Evolutionary conservation across 1,140 invertebrate species (phyloP).

Genomic region (Olivierus martensii): DNA sequence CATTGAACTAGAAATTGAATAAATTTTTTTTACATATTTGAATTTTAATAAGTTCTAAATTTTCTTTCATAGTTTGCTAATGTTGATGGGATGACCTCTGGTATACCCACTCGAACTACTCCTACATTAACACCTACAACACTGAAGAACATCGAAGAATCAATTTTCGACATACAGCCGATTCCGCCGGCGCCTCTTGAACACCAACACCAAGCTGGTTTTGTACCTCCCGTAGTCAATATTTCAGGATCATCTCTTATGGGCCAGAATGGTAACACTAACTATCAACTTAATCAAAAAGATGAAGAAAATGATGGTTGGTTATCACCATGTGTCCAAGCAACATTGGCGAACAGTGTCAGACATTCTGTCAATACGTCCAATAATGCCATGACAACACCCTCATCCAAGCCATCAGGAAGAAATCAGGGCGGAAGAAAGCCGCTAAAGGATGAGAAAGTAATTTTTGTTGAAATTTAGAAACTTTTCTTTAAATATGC

Average conservation of each 20-base stretch:
- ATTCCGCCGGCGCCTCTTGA: conserved; percentile 33
- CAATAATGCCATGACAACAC: no score
- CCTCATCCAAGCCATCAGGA: conserved; percentile 12
- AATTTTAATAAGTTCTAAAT: background rate
- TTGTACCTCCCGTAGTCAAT: conserved; percentile 62
- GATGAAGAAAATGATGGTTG: background rate
- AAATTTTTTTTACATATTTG: conserved; percentile 6
- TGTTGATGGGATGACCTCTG: conserved; percentile 30
- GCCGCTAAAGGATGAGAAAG: conserved; percentile 45
- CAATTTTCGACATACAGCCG: conserved; percentile 43
- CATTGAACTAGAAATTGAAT: background rate
- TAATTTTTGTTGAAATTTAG: no score
- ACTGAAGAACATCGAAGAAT: conserved; percentile 75
- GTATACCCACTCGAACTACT: conserved; percentile 77
- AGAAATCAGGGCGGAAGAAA: conserved; percentile 51
- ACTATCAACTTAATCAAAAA: background rate
- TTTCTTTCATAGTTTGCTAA: conserved; percentile 6
- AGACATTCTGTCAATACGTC: no score
- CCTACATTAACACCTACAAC: conserved; percentile 86
- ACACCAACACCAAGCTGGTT: conserved; percentile 72
- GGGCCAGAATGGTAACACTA: background rate
- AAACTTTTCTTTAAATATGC: no score
- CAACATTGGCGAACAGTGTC: conserved; percentile 1
- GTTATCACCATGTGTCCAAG: background rate
- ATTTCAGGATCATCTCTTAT: conserved; percentile 22